Evolutionary conservation across 2,113 vertebrate species (phyloP).

Genomic region (Sinocyclocheilus maitianheensis): DNA sequence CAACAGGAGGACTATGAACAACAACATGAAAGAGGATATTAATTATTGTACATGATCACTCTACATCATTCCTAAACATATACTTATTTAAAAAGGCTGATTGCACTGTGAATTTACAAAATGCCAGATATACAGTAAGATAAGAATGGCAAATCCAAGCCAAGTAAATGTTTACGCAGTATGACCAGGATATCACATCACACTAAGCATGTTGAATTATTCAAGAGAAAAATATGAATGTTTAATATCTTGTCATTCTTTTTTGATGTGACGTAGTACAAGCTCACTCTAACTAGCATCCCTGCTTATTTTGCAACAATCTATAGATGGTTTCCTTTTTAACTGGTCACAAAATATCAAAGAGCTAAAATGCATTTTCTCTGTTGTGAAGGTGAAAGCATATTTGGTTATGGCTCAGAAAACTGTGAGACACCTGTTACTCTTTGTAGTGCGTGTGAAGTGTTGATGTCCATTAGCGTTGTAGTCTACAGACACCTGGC

Average conservation of each 20-base stretch:
- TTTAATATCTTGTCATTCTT: not conserved
- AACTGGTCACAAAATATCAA: not conserved
- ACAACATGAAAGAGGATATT: not conserved
- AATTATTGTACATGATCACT: not conserved
- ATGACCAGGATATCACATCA: not conserved
- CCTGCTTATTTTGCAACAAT: not conserved
- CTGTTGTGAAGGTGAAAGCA: not conserved
- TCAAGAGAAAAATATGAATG: slow-evolving; percentile 9
- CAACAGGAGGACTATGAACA: not conserved
- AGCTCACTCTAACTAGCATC: not conserved
- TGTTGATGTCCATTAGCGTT: not conserved
- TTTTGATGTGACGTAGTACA: not conserved
- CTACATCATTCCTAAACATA: not conserved
- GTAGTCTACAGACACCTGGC: not conserved
- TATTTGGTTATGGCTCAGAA: not conserved
- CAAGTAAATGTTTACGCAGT: not conserved
- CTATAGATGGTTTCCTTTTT: not conserved
- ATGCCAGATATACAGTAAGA: not conserved
- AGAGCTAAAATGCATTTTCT: not conserved
- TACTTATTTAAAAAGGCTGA: not conserved
- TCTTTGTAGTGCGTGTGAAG: not conserved
- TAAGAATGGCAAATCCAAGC: not conserved
- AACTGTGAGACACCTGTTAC: slow-evolving; percentile 24
- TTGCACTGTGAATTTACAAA: not conserved
- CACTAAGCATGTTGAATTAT: not conserved